Evolutionary conservation across 2,888 invertebrate species (phyloP), one percentile per base, ranked within the genome.

Genomic region (Ophion ventricosus): DNA sequence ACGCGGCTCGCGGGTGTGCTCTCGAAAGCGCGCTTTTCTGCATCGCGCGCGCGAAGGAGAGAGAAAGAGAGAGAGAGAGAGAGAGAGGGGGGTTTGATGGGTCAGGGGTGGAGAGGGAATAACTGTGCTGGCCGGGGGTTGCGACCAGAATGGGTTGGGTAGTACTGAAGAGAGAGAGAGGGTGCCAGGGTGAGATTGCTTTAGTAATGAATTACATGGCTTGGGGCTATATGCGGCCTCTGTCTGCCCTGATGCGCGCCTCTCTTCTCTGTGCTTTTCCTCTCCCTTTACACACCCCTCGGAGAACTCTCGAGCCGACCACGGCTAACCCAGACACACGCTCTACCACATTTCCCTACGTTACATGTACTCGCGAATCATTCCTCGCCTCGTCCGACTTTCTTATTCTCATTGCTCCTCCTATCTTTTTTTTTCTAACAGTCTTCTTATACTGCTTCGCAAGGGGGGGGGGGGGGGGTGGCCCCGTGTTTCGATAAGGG

Each of bases 161-260:
- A 59, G 67, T n/a, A 40, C 82, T 26, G 74, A 77, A 82, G 86
- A 87, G 87, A 87, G 87, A 90, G 90, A 90, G 89, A 89, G 91
- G 90, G 89, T 91, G 91, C 91, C 91, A 88, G 88, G 88, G 88
- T 87, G 88, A 88, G 88, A 88, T 92, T 92, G 93, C 93, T 93
- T 93, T 93, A 92, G 93, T 93, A 93, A 93, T 93, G 93, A 93
- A 93, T 93, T 93, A 93, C 93, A 93, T 93, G 93, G 93, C 93
- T 88, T 85, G 87, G 85, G 88, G 88, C 88, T 88, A 86, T 91
- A 91, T 92, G 91, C 85, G 79, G 82, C 91, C 88, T 89, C 89
- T 89, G 89, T 89, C 89, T 89, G 85, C 85, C 69, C 80, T 86
- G 83, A 90, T 88, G 89, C 87, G 88, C 90, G 87, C 78, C 83